These are phyloP conservation scores for Mirza zaza DNA, from an alignment of 2,113 vertebrate genomes.

Conservation along the genomic window DNA sequence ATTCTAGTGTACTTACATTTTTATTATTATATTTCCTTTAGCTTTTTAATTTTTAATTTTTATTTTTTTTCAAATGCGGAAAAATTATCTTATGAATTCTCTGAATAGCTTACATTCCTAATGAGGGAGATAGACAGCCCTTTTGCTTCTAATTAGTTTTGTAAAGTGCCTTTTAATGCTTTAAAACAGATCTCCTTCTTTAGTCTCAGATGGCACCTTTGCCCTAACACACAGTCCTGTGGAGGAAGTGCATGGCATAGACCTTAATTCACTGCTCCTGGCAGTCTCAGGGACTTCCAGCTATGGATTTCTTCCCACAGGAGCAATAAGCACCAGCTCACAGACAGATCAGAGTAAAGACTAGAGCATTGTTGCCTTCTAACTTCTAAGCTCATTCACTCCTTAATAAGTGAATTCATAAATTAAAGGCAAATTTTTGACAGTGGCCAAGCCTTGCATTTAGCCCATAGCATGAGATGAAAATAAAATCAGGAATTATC, in stretches of 20 bases:
- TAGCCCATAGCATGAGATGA: background rate
- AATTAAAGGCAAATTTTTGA: slow-evolving; percentile 45
- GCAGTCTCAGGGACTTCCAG: background rate
- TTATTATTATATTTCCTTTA: slow-evolving; percentile 36
- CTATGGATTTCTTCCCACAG: background rate
- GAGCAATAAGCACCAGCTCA: slow-evolving; percentile 30
- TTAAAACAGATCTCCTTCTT: background rate
- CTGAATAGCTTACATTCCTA: background rate
- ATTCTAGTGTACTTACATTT: background rate
- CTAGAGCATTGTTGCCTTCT: background rate
- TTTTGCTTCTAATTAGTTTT: slow-evolving; percentile 50
- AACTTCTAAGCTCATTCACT: background rate
- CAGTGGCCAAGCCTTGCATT: background rate
- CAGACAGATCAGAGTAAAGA: background rate
- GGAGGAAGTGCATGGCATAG: background rate
- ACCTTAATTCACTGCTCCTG: background rate
- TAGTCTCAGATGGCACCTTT: slow-evolving; percentile 22
- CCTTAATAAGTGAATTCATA: slow-evolving; percentile 35
- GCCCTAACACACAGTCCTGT: slow-evolving; percentile 1
- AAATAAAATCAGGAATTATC: background rate
- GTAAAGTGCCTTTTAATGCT: slow-evolving; percentile 2
- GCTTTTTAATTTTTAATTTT: slow-evolving; percentile 17
- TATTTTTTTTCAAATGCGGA: background rate
- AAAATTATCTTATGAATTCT: background rate
- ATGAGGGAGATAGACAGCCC: background rate